Conservation (phyloP, 2,113 vertebrate genomes). For the Phylloscopus trochiloides region DNA sequence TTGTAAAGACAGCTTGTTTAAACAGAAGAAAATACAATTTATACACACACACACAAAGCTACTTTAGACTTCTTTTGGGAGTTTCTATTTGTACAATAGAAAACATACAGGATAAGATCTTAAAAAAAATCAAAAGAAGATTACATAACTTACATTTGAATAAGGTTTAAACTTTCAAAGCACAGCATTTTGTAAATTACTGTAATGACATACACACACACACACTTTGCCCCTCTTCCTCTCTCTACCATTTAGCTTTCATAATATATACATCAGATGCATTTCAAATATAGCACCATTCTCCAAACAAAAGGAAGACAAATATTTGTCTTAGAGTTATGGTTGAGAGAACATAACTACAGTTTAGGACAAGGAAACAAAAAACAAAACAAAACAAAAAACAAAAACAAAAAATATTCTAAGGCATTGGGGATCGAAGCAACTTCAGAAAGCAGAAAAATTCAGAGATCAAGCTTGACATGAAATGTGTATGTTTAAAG, state of each 20-base stretch:
- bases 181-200: neutral
- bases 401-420: neutral
- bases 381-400: no score
- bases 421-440: neutral
- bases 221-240: neutral
- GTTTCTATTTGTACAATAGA: neutral
- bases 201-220: neutral
- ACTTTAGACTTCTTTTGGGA: neutral
- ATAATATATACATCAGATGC: neutral
- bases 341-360: neutral
- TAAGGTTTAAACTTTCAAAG: constrained; percentile 22
- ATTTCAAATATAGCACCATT: neutral
- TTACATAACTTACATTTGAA: neutral
- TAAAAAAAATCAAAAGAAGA: constrained; percentile 1
- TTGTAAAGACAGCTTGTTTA: neutral
- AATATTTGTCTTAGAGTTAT: neutral
- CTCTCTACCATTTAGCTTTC: neutral
- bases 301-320: neutral
- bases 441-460: neutral
- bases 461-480: neutral
- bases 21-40: neutral
- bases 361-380: neutral
- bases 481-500: neutral
- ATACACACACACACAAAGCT: neutral
- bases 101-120: neutral